These are phyloP conservation scores for Barnardius zonarius DNA, from an alignment of 2,113 vertebrate genomes.

Conservation along the genomic window DNA sequence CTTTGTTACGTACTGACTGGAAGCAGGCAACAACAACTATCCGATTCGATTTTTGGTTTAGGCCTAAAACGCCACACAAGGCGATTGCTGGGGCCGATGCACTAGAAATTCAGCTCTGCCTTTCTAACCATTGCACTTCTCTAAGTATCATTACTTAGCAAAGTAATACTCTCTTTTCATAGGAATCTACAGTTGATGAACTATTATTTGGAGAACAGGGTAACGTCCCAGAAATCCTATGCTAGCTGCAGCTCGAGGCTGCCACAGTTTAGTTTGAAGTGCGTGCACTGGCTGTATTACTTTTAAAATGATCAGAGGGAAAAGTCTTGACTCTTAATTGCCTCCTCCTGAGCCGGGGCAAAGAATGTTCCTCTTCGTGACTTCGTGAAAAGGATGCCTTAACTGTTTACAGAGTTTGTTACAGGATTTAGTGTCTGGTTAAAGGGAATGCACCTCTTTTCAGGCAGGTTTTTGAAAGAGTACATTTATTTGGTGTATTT, in stretches of 20 bases:
- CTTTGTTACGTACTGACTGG: neutral
- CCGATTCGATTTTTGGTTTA: neutral
- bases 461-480: neutral
- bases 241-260: rapidly evolving
- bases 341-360: neutral
- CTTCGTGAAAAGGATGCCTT: neutral
- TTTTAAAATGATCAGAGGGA: neutral
- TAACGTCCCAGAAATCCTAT: neutral
- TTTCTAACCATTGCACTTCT: neutral
- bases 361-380: neutral
- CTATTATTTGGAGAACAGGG: neutral
- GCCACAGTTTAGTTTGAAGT: neutral
- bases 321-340: neutral
- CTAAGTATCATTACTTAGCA: neutral
- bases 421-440: neutral
- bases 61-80: neutral
- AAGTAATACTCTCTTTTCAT: neutral
- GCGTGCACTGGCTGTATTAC: neutral
- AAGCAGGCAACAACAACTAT: neutral
- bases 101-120: neutral
- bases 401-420: neutral
- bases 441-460: neutral
- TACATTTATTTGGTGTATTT: neutral
- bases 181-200: neutral
- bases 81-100: neutral